phyloP scores from a whole-genome alignment of 2,888 invertebrate genomes.

The Calameuta pallipes region DNA sequence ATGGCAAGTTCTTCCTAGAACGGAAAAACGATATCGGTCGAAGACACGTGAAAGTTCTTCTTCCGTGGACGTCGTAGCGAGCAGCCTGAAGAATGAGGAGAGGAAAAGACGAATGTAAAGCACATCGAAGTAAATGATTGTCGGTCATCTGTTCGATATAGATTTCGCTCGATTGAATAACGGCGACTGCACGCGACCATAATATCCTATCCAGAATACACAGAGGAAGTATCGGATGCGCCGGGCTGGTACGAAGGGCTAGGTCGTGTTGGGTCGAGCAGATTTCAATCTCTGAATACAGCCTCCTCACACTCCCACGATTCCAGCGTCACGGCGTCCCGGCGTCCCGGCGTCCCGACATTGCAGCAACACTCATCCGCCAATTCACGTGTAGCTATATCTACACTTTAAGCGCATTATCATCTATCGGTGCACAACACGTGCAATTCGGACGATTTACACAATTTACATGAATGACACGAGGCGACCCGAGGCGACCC shows the following conservation, averaged over 20 bases:
- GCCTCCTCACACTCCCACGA: slow-evolving; percentile 2
- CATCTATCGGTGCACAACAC: not conserved
- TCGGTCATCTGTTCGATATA: slow-evolving; percentile 14
- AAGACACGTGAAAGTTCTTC: too few species aligned
- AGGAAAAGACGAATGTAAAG: not conserved
- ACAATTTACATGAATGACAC: not conserved
- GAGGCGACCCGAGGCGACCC: too few species aligned
- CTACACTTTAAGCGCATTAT: not conserved
- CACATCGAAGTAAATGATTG: not conserved
- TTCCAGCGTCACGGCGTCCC: too few species aligned
- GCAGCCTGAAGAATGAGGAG: not conserved
- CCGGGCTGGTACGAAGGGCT: not conserved
- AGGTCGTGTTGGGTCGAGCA: slow-evolving; percentile 31
- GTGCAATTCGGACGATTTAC: not conserved
- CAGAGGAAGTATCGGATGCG: slow-evolving; percentile 24
- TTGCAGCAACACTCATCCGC: not conserved
- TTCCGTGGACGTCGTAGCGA: too few species aligned
- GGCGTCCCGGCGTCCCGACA: not conserved
- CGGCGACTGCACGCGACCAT: slow-evolving; percentile 53
- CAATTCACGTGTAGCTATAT: not conserved
- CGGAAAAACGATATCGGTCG: too few species aligned
- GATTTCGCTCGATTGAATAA: slow-evolving; percentile 59
- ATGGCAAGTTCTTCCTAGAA: too few species aligned
- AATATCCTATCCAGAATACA: slow-evolving; percentile 47
- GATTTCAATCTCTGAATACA: slow-evolving; percentile 44